These are phyloP conservation scores for Gobionotothen gibberifrons DNA, from an alignment of 2,797 vertebrate genomes.

Conservation along the genomic window DNA sequence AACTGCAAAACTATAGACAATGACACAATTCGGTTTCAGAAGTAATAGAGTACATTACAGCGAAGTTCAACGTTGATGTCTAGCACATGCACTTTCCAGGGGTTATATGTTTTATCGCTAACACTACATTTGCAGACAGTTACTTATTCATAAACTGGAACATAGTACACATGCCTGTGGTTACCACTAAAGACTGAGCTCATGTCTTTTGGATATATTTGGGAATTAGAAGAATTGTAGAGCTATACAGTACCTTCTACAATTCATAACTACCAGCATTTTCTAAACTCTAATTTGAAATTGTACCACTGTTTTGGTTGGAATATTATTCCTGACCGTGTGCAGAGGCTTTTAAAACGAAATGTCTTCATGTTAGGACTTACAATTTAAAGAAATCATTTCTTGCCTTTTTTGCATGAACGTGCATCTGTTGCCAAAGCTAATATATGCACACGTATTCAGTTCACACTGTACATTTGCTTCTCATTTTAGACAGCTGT, in stretches of 20 bases:
- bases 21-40: not conserved
- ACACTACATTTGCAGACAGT: not conserved
- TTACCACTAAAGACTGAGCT: not conserved
- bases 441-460: not conserved
- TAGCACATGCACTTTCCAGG: not conserved
- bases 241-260: no score
- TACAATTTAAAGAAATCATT: not conserved
- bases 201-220: not conserved
- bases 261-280: no score
- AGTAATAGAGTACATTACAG: slow-evolving; percentile 3
- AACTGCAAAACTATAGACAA: slow-evolving; percentile 2
- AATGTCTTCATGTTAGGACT: not conserved
- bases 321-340: not conserved
- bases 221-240: not conserved
- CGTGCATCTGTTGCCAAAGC: not conserved
- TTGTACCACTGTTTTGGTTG: not conserved
- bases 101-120: not conserved
- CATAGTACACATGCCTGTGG: not conserved
- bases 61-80: not conserved
- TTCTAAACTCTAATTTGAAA: no score
- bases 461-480: not conserved
- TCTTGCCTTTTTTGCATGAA: slow-evolving; percentile 4
- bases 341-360: not conserved
- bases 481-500: slow-evolving; percentile 1
- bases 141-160: not conserved